Evolutionary conservation across 2,888 invertebrate species (phyloP), one percentile per base, ranked within the genome.

Genomic region (Pollenia griseotomentosa): DNA sequence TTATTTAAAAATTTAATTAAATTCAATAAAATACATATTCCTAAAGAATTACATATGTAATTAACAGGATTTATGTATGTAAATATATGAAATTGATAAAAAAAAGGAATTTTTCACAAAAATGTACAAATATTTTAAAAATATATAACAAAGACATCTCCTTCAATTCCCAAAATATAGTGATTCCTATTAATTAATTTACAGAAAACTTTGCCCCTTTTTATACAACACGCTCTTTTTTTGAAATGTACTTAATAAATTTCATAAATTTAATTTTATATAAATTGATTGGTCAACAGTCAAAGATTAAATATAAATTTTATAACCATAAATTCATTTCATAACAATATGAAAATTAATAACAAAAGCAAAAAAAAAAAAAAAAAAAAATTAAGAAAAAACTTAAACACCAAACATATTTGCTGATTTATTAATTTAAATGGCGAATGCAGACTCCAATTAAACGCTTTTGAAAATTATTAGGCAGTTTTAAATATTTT

Each of bases 281-380:
- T 57, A 57, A 74, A 74, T 53, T 74, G 59, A 79, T 84, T 68
- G 84, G 59, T 59, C 53, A 78, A 74, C 19, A 74, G 79, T 71
- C 80, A 75, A 51, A 75, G 75, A 70, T 71, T 80, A 71, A 75
- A 77, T 51, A 85, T 70, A 63, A 71, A 65, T 57, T 80, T 70
- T 63, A 53, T 55, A 59, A 61, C 63, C 70, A 70, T 59, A 48
- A 70, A 80, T 65, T 51, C 42, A 77, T 71, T 71, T 81, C 48
- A 80, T 55, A 73, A 83, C 77, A 83, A 63, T 83, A 74, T 51
- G 23, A 75, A 68, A 82, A 61, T 79, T 61, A 42, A 79, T 68
- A 78, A 51, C 11, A 80, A 71, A 73, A 73, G 42, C 7, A 61
- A 74, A 61, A 33, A 46, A 7, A n/a, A 23, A 19, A 61, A 74